Evolutionary conservation across 2,113 vertebrate genomes (phyloP), one percentile per base, ranked within the genome.

Genomic region (Heterotilapia buettikoferi): DNA sequence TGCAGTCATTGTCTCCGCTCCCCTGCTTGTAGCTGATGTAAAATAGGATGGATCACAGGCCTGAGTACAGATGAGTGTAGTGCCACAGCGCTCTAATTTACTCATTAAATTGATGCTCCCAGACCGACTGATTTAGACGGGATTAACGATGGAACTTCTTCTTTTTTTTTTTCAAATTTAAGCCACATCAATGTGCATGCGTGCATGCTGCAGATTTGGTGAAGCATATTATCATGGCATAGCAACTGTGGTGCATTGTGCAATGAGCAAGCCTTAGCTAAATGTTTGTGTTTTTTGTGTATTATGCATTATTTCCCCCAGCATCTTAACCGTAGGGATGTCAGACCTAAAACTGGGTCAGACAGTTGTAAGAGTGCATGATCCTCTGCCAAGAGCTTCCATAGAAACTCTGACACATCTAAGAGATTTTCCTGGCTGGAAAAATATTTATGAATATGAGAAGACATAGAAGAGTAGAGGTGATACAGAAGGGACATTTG

Each of bases 301-400:
- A 43, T 88, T 59, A 61, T 86, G 68, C 83, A 50, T 52, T 83
- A 53, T 61, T 84, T 87, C 90, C 85, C 85, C 66, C 56, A 57
- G 84, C 83, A 89, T 90, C 53, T 71, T 66, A 50, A 85, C 43
- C 10, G 59, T 33, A 82, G 43, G 56, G 89, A 68, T 76, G 88
- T 61, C 78, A 88, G 71, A 81, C 88, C 53, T n/a, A 80, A 96
- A 96, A 93, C 52, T 96, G 89, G 95, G 95, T 96, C 95, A 96
- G 83, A 80, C 68, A 54, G 83, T 78, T 89, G 86, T 80, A 56
- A 50, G 88, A 50, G 89, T 83, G 82, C 38, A 10, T 76, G 84
- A 90, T 92, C 89, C 33, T 89, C 59, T 80, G 92, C 93, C 93
- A 92, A 85, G 83, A 87, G 89, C 88, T 83, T 61, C 57, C 78